A percentile compares a stretch with the other conserved stretches of the same genome.
Conservation (phyloP, 53 echinoderm and acorn worm species). For the Actinopyga echinites region DNA sequence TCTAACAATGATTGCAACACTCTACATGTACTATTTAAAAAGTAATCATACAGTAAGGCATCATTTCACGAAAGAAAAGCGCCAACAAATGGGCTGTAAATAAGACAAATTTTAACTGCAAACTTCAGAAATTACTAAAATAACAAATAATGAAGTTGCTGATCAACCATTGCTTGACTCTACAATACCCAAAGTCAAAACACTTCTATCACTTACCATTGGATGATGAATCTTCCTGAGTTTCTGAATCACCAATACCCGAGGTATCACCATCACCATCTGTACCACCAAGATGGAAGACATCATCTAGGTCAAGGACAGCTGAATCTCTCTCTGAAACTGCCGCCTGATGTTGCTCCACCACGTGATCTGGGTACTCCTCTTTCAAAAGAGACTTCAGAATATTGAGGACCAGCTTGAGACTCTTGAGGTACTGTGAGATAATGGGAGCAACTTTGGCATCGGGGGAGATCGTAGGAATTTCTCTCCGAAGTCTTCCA, state of each 20-base stretch:
- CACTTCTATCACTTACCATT: constrained; percentile 19
- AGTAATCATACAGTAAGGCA: too few relatives aligned
- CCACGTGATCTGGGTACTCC: constrained; percentile 64
- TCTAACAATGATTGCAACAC: too few relatives aligned
- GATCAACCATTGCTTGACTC: too few relatives aligned
- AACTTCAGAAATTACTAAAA: too few relatives aligned
- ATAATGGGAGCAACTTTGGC: constrained; percentile 84
- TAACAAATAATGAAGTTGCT: too few relatives aligned
- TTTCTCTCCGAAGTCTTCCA: constrained; percentile 74
- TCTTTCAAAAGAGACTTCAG: constrained; percentile 72
- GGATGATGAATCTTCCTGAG: constrained; percentile 25
- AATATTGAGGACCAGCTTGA: constrained; percentile 69
- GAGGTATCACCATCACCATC: constrained; percentile 33
- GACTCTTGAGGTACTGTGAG: constrained; percentile 79
- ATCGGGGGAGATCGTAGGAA: constrained; percentile 77
- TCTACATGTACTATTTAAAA: too few relatives aligned
- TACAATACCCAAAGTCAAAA: too few relatives aligned
- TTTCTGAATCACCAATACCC: constrained; percentile 34
- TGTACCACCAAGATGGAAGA: constrained; percentile 1
- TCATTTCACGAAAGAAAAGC: too few relatives aligned
- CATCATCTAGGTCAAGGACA: constrained; percentile 27
- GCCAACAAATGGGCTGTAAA: too few relatives aligned
- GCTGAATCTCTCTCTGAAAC: constrained; percentile 34
- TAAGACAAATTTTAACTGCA: too few relatives aligned
- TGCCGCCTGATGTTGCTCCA: constrained; percentile 21